A percentile compares a stretch with the other conserved stretches of the same genome.
phyloP scores from a whole-genome alignment of 2,888 invertebrate species.

The Drosophila trichaetosa region DNA sequence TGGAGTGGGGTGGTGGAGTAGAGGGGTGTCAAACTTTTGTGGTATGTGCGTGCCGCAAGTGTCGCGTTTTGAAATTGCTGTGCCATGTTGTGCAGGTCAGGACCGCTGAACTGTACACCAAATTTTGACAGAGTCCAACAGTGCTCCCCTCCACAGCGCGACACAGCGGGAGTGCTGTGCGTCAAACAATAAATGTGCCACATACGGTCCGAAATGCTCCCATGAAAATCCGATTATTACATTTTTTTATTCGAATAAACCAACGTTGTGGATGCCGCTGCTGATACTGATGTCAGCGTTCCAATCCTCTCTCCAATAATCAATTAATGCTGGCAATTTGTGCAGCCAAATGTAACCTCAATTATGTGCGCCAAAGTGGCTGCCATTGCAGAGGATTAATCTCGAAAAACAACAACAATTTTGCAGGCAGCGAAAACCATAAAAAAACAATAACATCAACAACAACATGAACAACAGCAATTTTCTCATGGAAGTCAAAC shows the following conservation, averaged over 20 bases:
- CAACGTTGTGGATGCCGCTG: conserved; percentile 18
- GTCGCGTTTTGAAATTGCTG: conserved; percentile 56
- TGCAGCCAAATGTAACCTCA: conserved; percentile 78
- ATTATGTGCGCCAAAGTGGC: conserved; percentile 78
- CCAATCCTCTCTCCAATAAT: conserved; percentile 51
- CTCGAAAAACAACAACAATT: conserved; percentile 63
- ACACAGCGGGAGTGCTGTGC: conserved; percentile 34
- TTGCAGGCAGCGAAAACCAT: conserved; percentile 44
- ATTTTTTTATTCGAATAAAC: conserved; percentile 53
- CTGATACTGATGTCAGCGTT: conserved; percentile 24
- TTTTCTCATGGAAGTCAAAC: conserved; percentile 34
- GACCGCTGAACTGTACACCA: conserved; percentile 28
- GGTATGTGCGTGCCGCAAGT: conserved; percentile 55
- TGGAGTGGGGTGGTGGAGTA: background rate
- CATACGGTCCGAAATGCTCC: conserved; percentile 65
- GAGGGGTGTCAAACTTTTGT: conserved; percentile 50
- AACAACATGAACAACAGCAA: conserved; percentile 19
- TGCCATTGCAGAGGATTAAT: conserved; percentile 69
- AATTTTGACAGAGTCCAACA: conserved; percentile 37
- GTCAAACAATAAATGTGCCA: conserved; percentile 71
- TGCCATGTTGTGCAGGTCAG: conserved; percentile 61
- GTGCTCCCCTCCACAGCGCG: background rate
- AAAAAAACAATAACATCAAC: conserved; percentile 35
- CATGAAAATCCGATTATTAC: conserved; percentile 78
- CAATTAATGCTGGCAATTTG: conserved; percentile 80